Evolutionary conservation across 2,888 invertebrate genomes (phyloP).

Genomic region (Lasioglossum leucozonium): DNA sequence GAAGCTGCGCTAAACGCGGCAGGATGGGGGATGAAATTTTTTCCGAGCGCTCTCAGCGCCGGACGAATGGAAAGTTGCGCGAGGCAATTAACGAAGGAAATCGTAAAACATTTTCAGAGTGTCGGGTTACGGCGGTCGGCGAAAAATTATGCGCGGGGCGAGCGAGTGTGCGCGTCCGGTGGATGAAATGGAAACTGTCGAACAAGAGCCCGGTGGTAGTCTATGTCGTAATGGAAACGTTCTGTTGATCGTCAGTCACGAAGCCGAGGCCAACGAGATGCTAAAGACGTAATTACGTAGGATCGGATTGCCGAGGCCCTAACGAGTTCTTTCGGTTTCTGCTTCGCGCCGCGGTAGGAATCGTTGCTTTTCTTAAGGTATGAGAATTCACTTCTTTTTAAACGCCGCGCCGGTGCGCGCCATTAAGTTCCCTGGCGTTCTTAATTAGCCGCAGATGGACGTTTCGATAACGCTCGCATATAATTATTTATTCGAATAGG

Average conservation of each 20-base stretch:
- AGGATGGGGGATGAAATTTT: neutral
- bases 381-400: slow-evolving; percentile 12
- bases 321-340: slow-evolving; percentile 49
- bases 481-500: slow-evolving; percentile 10
- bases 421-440: neutral
- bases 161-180: neutral
- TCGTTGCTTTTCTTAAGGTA: slow-evolving; percentile 36
- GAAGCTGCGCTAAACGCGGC: neutral
- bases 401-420: neutral
- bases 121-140: neutral
- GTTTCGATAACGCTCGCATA: neutral
- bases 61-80: neutral
- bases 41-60: neutral
- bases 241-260: slow-evolving; percentile 52
- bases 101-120: neutral
- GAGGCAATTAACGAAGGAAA: neutral
- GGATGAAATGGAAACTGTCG: slow-evolving; percentile 28
- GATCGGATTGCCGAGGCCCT: slow-evolving; percentile 65
- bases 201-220: slow-evolving; percentile 37
- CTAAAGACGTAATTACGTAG: slow-evolving; percentile 69
- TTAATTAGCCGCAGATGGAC: slow-evolving; percentile 14
- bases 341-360: neutral
- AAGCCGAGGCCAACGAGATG: slow-evolving; percentile 65
- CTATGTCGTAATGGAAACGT: slow-evolving; percentile 66
- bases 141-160: neutral